These are phyloP conservation scores for Aix galericulata DNA, from an alignment of 2,113 vertebrate genomes.

Conservation along the genomic window DNA sequence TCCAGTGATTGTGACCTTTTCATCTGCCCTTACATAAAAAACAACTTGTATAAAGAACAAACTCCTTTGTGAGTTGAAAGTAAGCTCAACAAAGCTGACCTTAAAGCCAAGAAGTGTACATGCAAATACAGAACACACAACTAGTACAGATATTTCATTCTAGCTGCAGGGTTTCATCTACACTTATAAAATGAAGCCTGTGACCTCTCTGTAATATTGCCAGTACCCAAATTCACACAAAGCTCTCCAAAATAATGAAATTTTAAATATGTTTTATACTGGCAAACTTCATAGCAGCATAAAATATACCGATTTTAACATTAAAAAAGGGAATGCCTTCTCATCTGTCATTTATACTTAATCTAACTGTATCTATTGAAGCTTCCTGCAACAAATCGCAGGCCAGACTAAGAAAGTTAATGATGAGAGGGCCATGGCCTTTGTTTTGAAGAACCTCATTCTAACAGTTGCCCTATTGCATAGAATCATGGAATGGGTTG, in stretches of 20 bases:
- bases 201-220: background rate
- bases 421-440: background rate
- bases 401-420: background rate
- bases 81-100: background rate
- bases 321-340: background rate
- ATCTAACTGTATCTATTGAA: background rate
- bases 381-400: background rate
- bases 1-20: background rate
- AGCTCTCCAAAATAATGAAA: background rate
- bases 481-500: no score
- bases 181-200: background rate
- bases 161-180: background rate
- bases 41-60: background rate
- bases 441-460: accelerated
- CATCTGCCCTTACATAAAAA: background rate
- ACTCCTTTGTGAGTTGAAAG: background rate
- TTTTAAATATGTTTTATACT: background rate
- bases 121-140: background rate
- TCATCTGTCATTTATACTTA: background rate
- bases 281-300: background rate
- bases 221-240: background rate
- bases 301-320: background rate
- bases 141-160: background rate
- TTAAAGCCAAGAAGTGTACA: background rate
- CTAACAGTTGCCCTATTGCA: background rate